These are phyloP conservation scores for Oophaga sylvatica DNA, from an alignment of 2,797 vertebrate species.

Conservation along the genomic window DNA sequence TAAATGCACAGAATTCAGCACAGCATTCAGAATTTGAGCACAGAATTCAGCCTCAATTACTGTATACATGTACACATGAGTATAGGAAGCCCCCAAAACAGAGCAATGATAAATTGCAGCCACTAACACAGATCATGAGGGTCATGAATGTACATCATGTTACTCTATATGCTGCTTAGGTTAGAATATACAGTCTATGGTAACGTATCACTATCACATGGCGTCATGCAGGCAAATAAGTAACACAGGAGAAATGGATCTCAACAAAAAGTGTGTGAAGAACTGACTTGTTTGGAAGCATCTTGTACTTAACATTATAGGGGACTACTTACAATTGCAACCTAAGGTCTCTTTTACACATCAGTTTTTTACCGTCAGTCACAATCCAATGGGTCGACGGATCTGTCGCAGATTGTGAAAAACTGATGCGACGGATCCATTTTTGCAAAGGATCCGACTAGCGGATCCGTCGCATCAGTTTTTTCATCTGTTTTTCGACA, in stretches of 20 bases:
- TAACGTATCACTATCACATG: not conserved
- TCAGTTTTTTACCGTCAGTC: too few relatives aligned
- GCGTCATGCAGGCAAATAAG: not conserved
- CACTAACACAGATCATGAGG: not conserved
- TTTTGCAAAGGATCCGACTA: too few relatives aligned
- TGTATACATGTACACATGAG: slow-evolving; percentile 31
- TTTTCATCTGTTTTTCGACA: too few relatives aligned
- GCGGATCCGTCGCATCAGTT: too few relatives aligned
- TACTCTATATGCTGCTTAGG: not conserved
- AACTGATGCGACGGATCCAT: too few relatives aligned
- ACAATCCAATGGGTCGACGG: too few relatives aligned
- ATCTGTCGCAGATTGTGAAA: too few relatives aligned
- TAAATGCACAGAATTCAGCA: not conserved
- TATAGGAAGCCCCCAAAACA: slow-evolving; percentile 28
- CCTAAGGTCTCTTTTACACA: too few relatives aligned
- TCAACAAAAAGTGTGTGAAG: not conserved
- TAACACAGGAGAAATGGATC: not conserved
- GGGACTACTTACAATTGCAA: not conserved
- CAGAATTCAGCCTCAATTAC: not conserved
- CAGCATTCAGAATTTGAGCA: not conserved
- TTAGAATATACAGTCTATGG: not conserved
- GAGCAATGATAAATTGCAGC: not conserved
- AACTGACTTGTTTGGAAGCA: not conserved
- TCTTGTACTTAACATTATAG: not conserved
- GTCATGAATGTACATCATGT: not conserved